Base-by-base conservation (phyloP, 1,140 invertebrate genomes). In the Aphaenogaster floridana region DNA sequence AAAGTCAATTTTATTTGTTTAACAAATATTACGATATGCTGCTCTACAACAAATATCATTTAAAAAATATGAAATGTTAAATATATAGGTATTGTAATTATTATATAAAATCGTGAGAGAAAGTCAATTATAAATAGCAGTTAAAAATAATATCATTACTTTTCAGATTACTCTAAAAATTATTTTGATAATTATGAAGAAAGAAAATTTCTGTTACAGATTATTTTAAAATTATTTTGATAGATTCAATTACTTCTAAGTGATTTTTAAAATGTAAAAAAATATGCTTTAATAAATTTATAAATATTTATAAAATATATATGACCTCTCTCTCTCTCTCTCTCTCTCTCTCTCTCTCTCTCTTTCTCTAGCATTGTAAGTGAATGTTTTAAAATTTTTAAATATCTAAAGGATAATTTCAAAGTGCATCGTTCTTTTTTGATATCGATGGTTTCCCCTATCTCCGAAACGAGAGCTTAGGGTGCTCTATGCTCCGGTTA, bases 401-500 rank as follows among this genome's bases (percentile, higher is more conserved):
- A 8, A 54, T 4, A 15, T 54, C 11, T 5, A 28, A 57, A 21
- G n/a, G 17, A 57, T 36, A 39, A 76, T 57, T 2, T 28, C 57
- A 21, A 76, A 39, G 57, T 17, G 17, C 15, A 36, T 11, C n/a
- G 17, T 34, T 72, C 3, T 5, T 39, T 76, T 48, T 2, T 17
- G 13, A 61, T 61, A 50, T 59, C 3, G 45, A 59, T 42, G 21
- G 8, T 63, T 17, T 21, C 36, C 13, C 17, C 52, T 48, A 11
- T 59, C 42, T n/a, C 28, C 69, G 42, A 84, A 48, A 50, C 17
- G 45, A 17, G 6, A n/a, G 34, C 8, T 76, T 50, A 36, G 66
- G 78, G 78, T 66, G 63, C 52, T 52, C 34, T 61, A 61, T 39
- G 76, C 69, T 89, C 78, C 80, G 80, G 69, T 72, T 83, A 63